These are phyloP conservation scores for Actinopyga echinites DNA, from an alignment of 53 echinoderm and acorn worm genomes.

Conservation along the genomic window DNA sequence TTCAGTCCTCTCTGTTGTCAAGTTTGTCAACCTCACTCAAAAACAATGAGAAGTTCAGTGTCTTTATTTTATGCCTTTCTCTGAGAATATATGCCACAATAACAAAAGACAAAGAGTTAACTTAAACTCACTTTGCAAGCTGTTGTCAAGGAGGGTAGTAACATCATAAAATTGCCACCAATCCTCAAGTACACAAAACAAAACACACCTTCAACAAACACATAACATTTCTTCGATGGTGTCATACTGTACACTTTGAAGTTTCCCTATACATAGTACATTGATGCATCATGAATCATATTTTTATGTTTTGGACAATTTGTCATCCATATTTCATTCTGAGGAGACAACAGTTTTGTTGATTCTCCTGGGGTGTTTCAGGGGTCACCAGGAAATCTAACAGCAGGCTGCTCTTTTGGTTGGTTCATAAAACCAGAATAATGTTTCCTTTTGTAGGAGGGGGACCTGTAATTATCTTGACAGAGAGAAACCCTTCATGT, in stretches of 20 bases:
- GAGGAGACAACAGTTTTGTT: not conserved
- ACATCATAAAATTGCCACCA: not conserved
- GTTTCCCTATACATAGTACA: not conserved
- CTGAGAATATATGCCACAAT: too few species aligned
- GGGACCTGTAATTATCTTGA: not conserved
- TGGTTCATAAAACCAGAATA: not conserved
- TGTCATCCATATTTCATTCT: not conserved
- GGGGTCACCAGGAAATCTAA: not conserved
- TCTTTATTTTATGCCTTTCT: too few species aligned
- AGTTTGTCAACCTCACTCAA: too few species aligned
- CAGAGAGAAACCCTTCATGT: too few species aligned
- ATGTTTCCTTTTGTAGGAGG: constrained; percentile 6
- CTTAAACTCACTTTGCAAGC: too few species aligned
- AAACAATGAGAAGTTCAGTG: too few species aligned
- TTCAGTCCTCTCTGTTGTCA: too few species aligned
- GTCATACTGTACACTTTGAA: not conserved
- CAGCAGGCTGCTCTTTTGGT: constrained; percentile 17
- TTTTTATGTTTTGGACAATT: not conserved
- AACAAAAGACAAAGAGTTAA: too few species aligned
- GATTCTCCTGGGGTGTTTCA: not conserved
- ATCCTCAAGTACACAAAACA: not conserved
- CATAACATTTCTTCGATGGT: not conserved
- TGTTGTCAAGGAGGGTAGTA: not conserved
- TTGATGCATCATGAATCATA: constrained; percentile 1
- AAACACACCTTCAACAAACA: not conserved